Percentiles rank a stretch among this genome's conserved stretches.
phyloP scores from a whole-genome alignment of 1,140 invertebrate species.

The Trichonephila clavipes region DNA sequence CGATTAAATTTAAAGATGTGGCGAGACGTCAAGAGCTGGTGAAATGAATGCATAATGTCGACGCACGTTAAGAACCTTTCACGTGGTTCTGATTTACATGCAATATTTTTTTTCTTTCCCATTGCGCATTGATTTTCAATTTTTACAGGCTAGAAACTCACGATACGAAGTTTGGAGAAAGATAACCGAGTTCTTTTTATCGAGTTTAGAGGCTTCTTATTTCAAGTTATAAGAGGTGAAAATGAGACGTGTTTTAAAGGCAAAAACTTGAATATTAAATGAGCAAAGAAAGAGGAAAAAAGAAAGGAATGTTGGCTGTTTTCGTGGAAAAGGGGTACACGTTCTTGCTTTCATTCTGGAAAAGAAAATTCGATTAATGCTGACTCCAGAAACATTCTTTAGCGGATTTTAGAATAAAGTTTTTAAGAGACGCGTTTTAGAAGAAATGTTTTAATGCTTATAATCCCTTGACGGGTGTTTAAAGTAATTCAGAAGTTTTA shows the following conservation, averaged over 20 bases:
- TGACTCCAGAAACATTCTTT: background rate
- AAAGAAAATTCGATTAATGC: conserved; percentile 30
- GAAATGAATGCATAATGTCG: conserved; percentile 36
- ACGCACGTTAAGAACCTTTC: background rate
- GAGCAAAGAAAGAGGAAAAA: background rate
- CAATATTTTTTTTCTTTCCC: no score
- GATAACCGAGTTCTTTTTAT: conserved; percentile 36
- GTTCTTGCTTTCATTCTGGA: background rate
- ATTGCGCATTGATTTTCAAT: conserved; percentile 43
- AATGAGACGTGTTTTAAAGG: conserved; percentile 44
- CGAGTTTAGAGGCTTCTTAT: conserved; percentile 32
- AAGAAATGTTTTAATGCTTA: background rate
- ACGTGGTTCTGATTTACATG: conserved; percentile 2
- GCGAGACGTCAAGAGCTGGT: background rate
- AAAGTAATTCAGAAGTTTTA: no score
- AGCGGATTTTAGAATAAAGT: background rate
- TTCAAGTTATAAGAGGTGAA: conserved; percentile 40
- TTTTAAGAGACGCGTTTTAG: background rate
- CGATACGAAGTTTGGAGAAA: background rate
- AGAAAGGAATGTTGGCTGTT: background rate
- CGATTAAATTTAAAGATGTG: conserved; percentile 47
- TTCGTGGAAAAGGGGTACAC: background rate
- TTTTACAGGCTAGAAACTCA: background rate
- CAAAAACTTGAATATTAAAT: conserved; percentile 37
- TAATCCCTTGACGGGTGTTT: no score